Evolutionary conservation across 2,797 vertebrate genomes (phyloP), one percentile per base, ranked within the genome.

Genomic region (Lithobates sylvaticus): DNA sequence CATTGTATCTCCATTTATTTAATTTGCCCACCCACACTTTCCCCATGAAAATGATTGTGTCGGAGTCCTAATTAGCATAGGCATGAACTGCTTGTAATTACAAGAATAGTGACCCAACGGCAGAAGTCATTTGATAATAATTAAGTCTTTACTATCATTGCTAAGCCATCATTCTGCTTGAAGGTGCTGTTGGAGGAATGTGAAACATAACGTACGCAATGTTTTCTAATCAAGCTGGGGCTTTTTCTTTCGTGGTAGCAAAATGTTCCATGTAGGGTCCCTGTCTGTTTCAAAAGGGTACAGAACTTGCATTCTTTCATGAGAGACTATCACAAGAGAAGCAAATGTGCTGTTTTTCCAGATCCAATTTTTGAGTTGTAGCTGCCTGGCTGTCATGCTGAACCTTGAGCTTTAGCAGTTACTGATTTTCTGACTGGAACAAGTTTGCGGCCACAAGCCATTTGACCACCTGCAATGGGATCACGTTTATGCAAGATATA

Each of bases 61-160:
- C 44, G 64, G 81, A 79, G 70, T 83, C 70, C 76, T 87, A 84
- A 87, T 87, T 87, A 87, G 81, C 86, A 87, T 84, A 87, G 81
- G 86, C 86, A 87, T 87, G 86, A 87, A 87, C 76, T 87, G 86
- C 86, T 84, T 87, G 86, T 87, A 87, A 87, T 87, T 87, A 87
- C 86, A 84, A 84, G 86, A 87, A 84, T 83, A 84, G 86, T 87
- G 86, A 87, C 86, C 86, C 81, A 76, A 84, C 76, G 81, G 86
- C 86, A 84, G 86, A 87, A 87, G 86, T 87, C 86, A 87, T 87
- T 87, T 87, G 86, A 87, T 87, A 87, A 87, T 87, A 87, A 87
- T 87, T 87, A 87, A 87, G 81, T 87, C 86, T 87, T 87, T 87
- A 84, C 81, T 87, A 87, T 83, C 81, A 87, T 84, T 75, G 86